Evolutionary conservation across 2,113 vertebrate species (phyloP).

Genomic region (Climacteris rufus): DNA sequence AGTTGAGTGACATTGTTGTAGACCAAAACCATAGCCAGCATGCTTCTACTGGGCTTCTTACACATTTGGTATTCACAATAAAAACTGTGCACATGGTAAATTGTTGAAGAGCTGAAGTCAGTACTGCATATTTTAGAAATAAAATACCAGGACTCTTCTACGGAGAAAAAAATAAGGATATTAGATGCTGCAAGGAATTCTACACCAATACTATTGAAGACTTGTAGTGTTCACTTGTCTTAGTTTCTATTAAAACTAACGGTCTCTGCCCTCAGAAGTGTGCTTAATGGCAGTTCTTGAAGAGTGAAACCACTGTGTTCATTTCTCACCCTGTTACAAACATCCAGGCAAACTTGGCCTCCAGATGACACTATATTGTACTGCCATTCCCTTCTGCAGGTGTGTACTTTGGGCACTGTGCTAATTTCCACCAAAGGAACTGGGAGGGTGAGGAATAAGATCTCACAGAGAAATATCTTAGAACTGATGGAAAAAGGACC

Average conservation of each 20-base stretch:
- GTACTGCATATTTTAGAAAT: neutral
- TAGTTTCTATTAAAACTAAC: neutral
- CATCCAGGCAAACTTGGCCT: neutral
- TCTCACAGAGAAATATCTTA: neutral
- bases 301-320: neutral
- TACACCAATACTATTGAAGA: neutral
- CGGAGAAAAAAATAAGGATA: neutral
- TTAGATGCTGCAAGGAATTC: neutral
- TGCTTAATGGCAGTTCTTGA: neutral
- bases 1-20: neutral
- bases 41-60: neutral
- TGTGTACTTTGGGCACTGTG: neutral
- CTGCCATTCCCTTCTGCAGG: neutral
- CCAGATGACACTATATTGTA: neutral
- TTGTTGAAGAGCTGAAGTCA: neutral
- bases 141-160: neutral
- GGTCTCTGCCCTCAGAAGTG: neutral
- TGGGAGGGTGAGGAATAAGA: neutral
- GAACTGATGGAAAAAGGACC: neutral
- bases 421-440: neutral
- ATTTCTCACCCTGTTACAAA: neutral
- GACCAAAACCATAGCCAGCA: fast-evolving
- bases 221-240: neutral
- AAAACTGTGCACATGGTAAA: neutral
- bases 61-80: neutral